Conservation (phyloP, 2,797 vertebrate genomes). For the Poecilia velifera region DNA sequence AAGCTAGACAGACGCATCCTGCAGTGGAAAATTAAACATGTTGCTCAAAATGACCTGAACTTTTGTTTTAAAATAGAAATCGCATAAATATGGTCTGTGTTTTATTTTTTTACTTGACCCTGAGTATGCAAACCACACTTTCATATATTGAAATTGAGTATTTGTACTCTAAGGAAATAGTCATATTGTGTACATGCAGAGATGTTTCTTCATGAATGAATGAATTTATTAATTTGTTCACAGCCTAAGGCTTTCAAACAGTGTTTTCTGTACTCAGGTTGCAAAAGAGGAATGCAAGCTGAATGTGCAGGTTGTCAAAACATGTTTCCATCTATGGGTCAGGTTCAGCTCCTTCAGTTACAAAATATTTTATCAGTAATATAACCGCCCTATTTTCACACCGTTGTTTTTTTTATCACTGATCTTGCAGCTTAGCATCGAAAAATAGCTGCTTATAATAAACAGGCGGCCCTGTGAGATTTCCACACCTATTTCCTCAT, state of each 20-base stretch:
- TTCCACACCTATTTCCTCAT: not conserved
- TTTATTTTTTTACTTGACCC: conserved; percentile 16
- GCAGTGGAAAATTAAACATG: conserved; percentile 46
- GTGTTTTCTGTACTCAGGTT: not conserved
- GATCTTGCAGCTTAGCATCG: not conserved
- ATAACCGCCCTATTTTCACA: not conserved
- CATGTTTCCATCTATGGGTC: not conserved
- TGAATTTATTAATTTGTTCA: not conserved
- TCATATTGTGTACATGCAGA: not conserved
- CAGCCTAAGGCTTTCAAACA: not conserved
- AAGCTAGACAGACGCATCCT: conserved; percentile 53
- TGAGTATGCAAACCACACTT: conserved; percentile 20
- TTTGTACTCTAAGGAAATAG: conserved; percentile 14
- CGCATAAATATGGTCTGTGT: conserved; percentile 14
- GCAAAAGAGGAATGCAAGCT: not conserved
- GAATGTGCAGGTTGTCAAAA: not conserved
- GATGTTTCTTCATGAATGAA: not conserved
- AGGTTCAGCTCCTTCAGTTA: not conserved
- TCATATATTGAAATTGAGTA: conserved; percentile 10
- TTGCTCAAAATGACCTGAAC: conserved; percentile 39
- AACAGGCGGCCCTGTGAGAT: no score
- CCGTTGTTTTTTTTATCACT: not conserved
- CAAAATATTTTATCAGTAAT: not conserved
- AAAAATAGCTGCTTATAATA: not conserved
- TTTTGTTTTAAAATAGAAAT: conserved; percentile 36